Evolutionary conservation across 2,888 invertebrate species (phyloP).

Genomic region (Periphyllus acericola): DNA sequence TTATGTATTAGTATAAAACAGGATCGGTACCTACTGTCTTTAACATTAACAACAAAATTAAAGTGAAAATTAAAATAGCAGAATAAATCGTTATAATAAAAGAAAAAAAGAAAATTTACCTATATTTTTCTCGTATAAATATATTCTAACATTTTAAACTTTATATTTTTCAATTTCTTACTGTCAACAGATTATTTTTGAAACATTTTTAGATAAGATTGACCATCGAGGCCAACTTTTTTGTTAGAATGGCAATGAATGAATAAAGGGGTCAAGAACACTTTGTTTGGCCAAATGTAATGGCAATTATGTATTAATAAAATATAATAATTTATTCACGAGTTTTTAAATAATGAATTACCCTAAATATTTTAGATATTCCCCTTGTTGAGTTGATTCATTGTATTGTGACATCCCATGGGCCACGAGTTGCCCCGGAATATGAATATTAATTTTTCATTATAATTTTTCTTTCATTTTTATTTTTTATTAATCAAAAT

Average conservation of each 20-base stretch:
- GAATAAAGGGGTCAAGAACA: slow-evolving; percentile 54
- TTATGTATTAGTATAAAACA: too few relatives aligned
- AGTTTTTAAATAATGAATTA: slow-evolving; percentile 17
- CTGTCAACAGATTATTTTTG: slow-evolving; percentile 26
- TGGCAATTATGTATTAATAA: slow-evolving; percentile 50
- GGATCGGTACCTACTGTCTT: not conserved
- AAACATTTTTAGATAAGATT: slow-evolving; percentile 30
- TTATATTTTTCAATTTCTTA: not conserved
- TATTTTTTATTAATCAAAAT: slow-evolving; percentile 24
- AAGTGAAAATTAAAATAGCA: too few relatives aligned
- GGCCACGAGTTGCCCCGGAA: not conserved
- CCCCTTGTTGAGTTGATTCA: slow-evolving; percentile 4
- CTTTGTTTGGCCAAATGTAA: slow-evolving; percentile 32
- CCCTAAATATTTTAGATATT: slow-evolving; percentile 11
- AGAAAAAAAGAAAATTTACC: not conserved
- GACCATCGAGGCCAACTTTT: slow-evolving; percentile 31
- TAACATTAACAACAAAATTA: too few relatives aligned
- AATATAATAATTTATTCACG: slow-evolving; percentile 37
- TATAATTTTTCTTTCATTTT: not conserved
- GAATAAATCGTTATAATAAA: not conserved
- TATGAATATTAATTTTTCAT: slow-evolving; percentile 27
- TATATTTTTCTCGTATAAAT: not conserved
- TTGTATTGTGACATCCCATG: not conserved
- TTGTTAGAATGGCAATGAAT: slow-evolving; percentile 38
- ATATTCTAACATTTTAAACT: not conserved